phyloP scores from a whole-genome alignment of 1,140 invertebrate species.

The Brachionus manjavacas region DNA sequence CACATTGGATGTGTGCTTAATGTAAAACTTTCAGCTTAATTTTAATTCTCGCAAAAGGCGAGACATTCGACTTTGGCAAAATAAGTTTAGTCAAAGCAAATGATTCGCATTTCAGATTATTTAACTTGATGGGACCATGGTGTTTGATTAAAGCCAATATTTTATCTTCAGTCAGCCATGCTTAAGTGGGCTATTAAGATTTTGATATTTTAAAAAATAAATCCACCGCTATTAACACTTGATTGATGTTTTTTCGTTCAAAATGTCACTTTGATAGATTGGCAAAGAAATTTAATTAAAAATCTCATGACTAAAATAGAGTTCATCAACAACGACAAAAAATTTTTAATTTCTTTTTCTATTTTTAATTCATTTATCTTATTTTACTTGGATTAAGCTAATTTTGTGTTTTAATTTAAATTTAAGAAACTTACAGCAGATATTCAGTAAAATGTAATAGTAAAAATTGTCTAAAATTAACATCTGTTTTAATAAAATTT shows the following conservation, averaged over 20 bases:
- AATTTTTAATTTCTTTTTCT: too few relatives aligned
- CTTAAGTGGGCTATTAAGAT: background rate
- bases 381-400: too few relatives aligned
- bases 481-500: too few relatives aligned
- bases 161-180: background rate
- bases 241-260: background rate
- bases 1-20: background rate
- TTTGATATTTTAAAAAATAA: background rate
- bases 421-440: too few relatives aligned
- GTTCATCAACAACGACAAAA: too few relatives aligned
- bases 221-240: background rate
- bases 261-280: background rate
- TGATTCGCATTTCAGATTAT: background rate
- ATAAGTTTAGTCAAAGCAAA: background rate
- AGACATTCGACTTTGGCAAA: background rate
- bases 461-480: too few relatives aligned
- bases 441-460: too few relatives aligned
- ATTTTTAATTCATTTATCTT: too few relatives aligned
- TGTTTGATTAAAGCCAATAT: background rate
- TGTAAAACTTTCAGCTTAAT: background rate
- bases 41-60: background rate
- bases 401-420: too few relatives aligned
- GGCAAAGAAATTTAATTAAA: too few relatives aligned
- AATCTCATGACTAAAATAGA: too few relatives aligned
- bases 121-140: background rate